Percentiles rank a stretch among this genome's conserved stretches.
Evolutionary conservation across 2,888 invertebrate species (phyloP).

Genomic region (Mellilla xanthometata): DNA sequence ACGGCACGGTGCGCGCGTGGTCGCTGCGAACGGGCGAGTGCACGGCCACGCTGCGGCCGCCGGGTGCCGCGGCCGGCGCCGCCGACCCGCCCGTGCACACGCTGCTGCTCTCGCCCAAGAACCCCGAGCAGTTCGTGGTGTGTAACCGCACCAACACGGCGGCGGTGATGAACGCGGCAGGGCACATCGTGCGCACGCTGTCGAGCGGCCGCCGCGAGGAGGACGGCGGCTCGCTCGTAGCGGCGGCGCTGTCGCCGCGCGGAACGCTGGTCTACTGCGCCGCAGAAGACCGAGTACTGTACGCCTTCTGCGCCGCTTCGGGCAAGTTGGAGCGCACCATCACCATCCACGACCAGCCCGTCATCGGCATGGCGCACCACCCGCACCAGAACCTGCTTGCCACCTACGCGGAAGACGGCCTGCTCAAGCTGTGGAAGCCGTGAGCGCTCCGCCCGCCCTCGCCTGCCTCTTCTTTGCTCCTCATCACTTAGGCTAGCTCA

Average conservation of each 20-base stretch:
- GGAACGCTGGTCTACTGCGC: conserved; percentile 99
- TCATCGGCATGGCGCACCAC: conserved; percentile 98
- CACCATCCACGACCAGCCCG: conserved; percentile 96
- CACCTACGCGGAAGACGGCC: conserved; percentile 98
- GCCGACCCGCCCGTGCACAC: conserved; percentile 95
- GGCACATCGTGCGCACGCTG: conserved; percentile 94
- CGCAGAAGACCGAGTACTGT: conserved; percentile 98
- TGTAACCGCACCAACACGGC: conserved; percentile 99
- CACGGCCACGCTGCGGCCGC: conserved; percentile 86
- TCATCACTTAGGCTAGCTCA: too few relatives aligned
- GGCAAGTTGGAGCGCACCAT: conserved; percentile 95
- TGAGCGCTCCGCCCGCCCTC: neutral
- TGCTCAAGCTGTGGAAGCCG: conserved; percentile 94
- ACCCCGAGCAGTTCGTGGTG: conserved; percentile 98
- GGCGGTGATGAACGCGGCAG: conserved; percentile 94
- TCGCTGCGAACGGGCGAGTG: conserved; percentile 90
- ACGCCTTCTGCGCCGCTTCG: conserved; percentile 97
- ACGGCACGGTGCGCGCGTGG: conserved; percentile 95
- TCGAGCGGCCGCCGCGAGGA: conserved; percentile 97
- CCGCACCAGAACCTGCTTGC: conserved; percentile 99
- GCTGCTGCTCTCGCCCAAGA: conserved; percentile 95
- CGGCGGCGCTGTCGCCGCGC: conserved; percentile 94
- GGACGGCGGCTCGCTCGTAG: conserved; percentile 96
- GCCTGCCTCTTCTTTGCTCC: too few relatives aligned
- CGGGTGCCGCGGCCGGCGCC: conserved; percentile 85